phyloP scores from a whole-genome alignment of 2,797 vertebrate species.

The Pantherophis alleghaniensis region DNA sequence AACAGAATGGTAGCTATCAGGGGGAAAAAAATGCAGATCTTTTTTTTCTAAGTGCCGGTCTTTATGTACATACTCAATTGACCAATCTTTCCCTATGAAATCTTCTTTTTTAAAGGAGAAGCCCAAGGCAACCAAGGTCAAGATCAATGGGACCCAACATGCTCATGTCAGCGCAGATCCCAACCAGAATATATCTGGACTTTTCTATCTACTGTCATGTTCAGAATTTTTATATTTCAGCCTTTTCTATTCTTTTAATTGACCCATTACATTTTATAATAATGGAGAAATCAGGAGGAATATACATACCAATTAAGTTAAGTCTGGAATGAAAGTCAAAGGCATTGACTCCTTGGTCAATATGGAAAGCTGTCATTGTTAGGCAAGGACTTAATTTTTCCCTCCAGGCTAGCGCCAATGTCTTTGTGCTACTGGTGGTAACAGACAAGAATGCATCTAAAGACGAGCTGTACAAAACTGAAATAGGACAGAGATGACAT shows the following conservation, averaged over 20 bases:
- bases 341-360: constrained; percentile 74
- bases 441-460: constrained; percentile 80
- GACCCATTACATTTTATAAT: constrained; percentile 26
- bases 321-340: constrained; percentile 76
- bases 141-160: not conserved
- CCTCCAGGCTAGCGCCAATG: constrained; percentile 75
- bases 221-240: not conserved
- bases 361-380: constrained; percentile 67
- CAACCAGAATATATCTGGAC: not conserved
- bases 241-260: not conserved
- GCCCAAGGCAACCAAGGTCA: not conserved
- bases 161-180: not conserved
- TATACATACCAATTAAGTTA: constrained; percentile 77
- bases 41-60: not conserved
- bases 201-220: not conserved
- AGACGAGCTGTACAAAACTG: constrained; percentile 73
- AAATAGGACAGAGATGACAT: constrained; percentile 17
- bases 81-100: not conserved
- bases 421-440: constrained; percentile 69
- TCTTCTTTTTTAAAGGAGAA: not conserved
- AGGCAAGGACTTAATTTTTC: constrained; percentile 68
- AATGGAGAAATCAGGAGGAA: constrained; percentile 20
- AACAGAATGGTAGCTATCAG: not conserved
- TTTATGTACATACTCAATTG: not conserved
- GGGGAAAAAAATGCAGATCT: not conserved